phyloP scores from a whole-genome alignment of 2,888 invertebrate genomes.

The Andrena haemorrhoa region DNA sequence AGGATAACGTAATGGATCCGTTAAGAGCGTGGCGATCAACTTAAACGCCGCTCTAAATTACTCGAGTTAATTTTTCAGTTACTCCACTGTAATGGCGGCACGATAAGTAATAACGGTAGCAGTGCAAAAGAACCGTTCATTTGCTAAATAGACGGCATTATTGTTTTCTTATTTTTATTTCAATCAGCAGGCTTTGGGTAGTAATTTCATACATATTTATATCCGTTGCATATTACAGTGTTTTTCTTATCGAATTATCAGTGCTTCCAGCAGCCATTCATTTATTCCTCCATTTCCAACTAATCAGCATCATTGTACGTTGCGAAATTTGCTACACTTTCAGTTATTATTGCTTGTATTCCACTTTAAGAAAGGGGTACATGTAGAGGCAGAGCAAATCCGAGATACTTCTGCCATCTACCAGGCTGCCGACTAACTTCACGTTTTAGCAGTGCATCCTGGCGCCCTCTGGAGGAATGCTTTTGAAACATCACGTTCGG shows the following conservation, averaged over 20 bases:
- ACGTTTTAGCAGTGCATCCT: conserved; percentile 32
- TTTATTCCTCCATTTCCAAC: neutral
- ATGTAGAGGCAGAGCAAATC: neutral
- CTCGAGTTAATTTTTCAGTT: conserved; percentile 70
- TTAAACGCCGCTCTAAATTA: conserved; percentile 67
- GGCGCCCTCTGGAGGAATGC: conserved; percentile 54
- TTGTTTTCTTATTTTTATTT: conserved; percentile 31
- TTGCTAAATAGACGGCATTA: conserved; percentile 56
- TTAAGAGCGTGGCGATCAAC: conserved; percentile 62
- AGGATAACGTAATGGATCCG: conserved; percentile 65
- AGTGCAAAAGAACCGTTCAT: conserved; percentile 57
- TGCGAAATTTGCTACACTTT: neutral
- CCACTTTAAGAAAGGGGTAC: neutral
- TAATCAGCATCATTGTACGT: neutral
- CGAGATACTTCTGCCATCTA: conserved; percentile 67
- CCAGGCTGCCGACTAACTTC: conserved; percentile 7
- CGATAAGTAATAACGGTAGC: conserved; percentile 62
- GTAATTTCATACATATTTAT: conserved; percentile 24
- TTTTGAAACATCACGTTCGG: conserved; percentile 25
- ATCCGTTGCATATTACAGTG: neutral
- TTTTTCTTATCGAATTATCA: neutral
- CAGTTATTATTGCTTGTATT: neutral
- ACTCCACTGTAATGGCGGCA: conserved; percentile 56
- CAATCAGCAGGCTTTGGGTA: conserved; percentile 11
- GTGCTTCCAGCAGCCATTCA: neutral